Evolutionary conservation across 1,140 invertebrate species (phyloP).

Genomic region (Euura lappo): DNA sequence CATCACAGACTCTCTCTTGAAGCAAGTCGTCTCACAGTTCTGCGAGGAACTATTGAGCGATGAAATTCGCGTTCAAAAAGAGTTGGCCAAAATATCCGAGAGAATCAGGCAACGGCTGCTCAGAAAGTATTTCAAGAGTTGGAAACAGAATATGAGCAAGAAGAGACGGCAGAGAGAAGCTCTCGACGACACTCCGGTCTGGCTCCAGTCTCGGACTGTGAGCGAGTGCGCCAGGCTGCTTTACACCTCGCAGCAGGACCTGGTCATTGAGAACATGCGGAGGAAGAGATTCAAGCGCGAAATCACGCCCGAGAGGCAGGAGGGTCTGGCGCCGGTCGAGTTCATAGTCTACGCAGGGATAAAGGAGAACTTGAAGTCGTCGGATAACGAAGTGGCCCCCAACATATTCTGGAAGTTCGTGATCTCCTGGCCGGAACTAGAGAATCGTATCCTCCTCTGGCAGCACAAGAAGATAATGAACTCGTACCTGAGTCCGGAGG

Average conservation of each 20-base stretch:
- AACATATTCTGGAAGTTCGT: constrained; percentile 73
- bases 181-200: constrained; percentile 67
- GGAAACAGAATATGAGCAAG: constrained; percentile 47
- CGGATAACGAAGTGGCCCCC: constrained; percentile 31
- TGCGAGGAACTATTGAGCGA: constrained; percentile 33
- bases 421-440: constrained; percentile 63
- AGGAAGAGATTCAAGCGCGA: constrained; percentile 28
- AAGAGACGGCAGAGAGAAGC: constrained; percentile 54
- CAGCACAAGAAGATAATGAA: constrained; percentile 45
- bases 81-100: constrained; percentile 38
- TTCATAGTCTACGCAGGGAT: constrained; percentile 44
- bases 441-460: constrained; percentile 39
- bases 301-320: constrained; percentile 8
- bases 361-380: constrained; percentile 43
- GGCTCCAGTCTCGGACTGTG: constrained; percentile 62
- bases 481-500: constrained; percentile 41
- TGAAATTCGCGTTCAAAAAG: constrained; percentile 38
- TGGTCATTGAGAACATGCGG: constrained; percentile 61
- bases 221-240: constrained; percentile 61
- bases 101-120: constrained; percentile 44
- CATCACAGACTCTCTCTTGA: constrained; percentile 46
- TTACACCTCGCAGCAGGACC: constrained; percentile 57
- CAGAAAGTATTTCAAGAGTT: constrained; percentile 58
- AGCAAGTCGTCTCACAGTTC: constrained; percentile 39
- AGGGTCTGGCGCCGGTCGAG: constrained; percentile 38